Evolutionary conservation across 2,888 invertebrate genomes (phyloP), one percentile per base, ranked within the genome.

Genomic region (Pterostichus madidus): DNA sequence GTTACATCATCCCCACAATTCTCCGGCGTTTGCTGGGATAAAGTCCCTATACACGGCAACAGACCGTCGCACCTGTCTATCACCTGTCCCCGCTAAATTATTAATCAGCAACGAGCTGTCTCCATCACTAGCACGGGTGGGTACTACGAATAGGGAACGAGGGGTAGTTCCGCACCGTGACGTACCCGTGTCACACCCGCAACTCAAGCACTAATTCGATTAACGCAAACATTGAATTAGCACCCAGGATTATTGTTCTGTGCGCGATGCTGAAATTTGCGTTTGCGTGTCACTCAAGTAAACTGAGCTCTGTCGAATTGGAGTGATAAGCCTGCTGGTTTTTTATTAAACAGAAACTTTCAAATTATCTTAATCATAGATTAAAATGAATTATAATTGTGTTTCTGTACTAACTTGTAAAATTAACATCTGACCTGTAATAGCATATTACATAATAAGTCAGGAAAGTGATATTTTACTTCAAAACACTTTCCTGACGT

Each of bases 161-260:
- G 52, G 52, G n/a, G 52, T 52, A 5, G 52, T 52, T n/a, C n/a
- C n/a, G 15, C 35, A n/a, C 39, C 39, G 39, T 17, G 39, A 71
- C 68, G 44, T 46, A 71, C 68, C 68, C 68, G 44, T 71, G 68
- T 71, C 68, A 71, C 68, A 39, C 44, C 44, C 44, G 44, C 68
- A 71, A 71, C 68, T 71, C 68, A 71, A 71, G 44, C 68, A 71
- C 44, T 71, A 71, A 71, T 71, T 71, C 68, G 68, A 71, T 71
- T 71, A 71, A 46, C 68, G 44, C 68, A 71, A 71, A 71, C 68
- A 71, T 71, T 44, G 68, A 71, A 71, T 71, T 44, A 71, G 68
- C 68, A 32, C 17, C 39, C 13, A 17, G 68, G 68, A 71, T 71
- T 44, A 71, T 71, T 71, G 44, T 71, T 17, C 17, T 13, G 68